Base-by-base conservation (phyloP, 2,797 vertebrate genomes). In the Nyctibius grandis region DNA sequence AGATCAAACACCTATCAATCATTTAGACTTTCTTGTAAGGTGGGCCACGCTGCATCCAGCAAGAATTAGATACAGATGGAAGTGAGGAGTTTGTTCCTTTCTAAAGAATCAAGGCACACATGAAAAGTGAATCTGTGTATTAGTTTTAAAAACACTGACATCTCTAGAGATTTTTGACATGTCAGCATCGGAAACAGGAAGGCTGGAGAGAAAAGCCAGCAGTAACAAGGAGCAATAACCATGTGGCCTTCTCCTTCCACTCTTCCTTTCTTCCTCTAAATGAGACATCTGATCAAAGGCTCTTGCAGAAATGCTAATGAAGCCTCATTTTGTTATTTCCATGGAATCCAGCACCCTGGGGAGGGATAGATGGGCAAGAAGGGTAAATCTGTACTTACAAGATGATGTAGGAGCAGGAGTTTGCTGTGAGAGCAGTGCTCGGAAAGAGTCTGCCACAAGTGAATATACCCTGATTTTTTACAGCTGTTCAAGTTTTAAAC, bases 221-320 rank as follows among this genome's bases (percentile, higher is more conserved):
- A 94, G 95, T 91, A 85, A 95, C 64, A 91, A 80, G 81, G 92
- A 93, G 67, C 57, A 85, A 83, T 68, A 96, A 92, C 68, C 64
- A 85, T 87, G 91, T 68, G 84, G 53, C 34, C 84, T 94, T 92
- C 84, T 93, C 61, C 83, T 95, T 94, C 77, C 15, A 90, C 70
- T 91, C 80, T 95, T 94, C 74, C 93, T 95, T 97, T 93, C 51
- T 86, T 85, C 74, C 68, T 33, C 57, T 91, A 95, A 94, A 91
- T 85, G 81, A 94, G 85, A 80, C 9, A 77, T 50, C 34, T 96
- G 95, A 97, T 96, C 95, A 97, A 97, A 97, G 95, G 33, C 86
- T 93, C 40, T 81, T 79, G 50, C 40, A 93, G 86, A 94, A 95
- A 95, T 93, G 86, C 40, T 96, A 95, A 96, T 96, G 86, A 95